Conservation (phyloP, 2,113 vertebrate species). For the Mustela nigripes region DNA sequence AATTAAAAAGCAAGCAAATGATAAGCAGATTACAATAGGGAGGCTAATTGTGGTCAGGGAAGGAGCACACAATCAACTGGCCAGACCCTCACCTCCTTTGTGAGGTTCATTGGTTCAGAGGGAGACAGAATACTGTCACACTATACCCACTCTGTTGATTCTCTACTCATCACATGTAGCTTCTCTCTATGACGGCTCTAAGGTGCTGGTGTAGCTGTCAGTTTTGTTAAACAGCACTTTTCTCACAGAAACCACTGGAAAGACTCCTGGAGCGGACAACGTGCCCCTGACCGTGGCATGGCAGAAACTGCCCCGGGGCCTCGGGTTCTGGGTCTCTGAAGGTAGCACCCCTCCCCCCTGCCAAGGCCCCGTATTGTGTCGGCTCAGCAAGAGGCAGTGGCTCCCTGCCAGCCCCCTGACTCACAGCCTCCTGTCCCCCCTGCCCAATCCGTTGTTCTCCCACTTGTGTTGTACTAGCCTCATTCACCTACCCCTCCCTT, state of each 20-base stretch:
- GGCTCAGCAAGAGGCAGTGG: not conserved
- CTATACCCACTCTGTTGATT: not conserved
- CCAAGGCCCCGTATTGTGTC: not conserved
- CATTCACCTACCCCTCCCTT: not conserved
- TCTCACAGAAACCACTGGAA: not conserved
- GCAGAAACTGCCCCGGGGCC: not conserved
- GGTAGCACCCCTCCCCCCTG: not conserved
- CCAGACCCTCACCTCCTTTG: not conserved
- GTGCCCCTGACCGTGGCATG: not conserved
- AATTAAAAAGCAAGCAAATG: constrained; percentile 37
- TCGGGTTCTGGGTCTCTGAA: not conserved
- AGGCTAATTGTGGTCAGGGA: not conserved
- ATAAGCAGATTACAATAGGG: constrained; percentile 3
- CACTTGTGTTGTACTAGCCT: not conserved
- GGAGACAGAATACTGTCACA: not conserved
- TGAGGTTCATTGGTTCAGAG: too few species aligned
- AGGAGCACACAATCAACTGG: not conserved
- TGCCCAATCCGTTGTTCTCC: not conserved
- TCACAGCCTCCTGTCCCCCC: not conserved
- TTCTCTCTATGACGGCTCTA: not conserved
- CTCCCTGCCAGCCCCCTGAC: not conserved
- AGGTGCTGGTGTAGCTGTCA: not conserved
- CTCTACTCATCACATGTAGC: not conserved
- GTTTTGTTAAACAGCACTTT: not conserved
- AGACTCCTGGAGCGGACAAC: not conserved